Percentiles rank a stretch among this genome's conserved stretches.
Evolutionary conservation across 1,140 invertebrate genomes (phyloP).

Genomic region (Schlechtendalia chinensis): DNA sequence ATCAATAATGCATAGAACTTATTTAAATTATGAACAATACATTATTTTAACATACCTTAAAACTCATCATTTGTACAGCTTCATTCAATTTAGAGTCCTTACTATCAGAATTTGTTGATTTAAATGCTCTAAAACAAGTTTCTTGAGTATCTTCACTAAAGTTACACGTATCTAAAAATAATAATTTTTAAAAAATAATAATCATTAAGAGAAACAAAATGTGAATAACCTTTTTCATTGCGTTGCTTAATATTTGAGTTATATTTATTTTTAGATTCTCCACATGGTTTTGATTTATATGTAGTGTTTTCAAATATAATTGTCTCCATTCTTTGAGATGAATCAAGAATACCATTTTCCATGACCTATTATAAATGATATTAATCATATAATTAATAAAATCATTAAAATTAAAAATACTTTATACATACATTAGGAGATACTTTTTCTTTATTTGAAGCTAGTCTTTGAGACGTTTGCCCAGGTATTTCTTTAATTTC

Average conservation of each 20-base stretch:
- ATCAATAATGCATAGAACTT: neutral
- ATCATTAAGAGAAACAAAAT: neutral
- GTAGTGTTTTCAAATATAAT: slow-evolving; percentile 92
- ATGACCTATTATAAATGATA: slow-evolving; percentile 55
- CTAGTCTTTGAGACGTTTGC: neutral
- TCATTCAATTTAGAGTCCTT: slow-evolving; percentile 59
- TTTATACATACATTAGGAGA: slow-evolving; percentile 12
- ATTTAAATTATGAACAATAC: neutral
- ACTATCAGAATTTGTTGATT: slow-evolving; percentile 63
- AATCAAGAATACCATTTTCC: slow-evolving; percentile 68
- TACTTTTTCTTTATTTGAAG: slow-evolving; percentile 26
- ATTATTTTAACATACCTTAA: slow-evolving; percentile 53
- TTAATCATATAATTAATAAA: too few species aligned
- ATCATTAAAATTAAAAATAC: neutral
- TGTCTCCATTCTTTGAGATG: slow-evolving; percentile 77
- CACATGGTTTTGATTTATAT: slow-evolving; percentile 68
- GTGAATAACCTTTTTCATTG: slow-evolving; percentile 57
- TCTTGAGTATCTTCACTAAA: slow-evolving; percentile 54
- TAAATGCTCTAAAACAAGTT: slow-evolving; percentile 62
- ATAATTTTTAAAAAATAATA: neutral
- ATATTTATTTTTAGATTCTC: slow-evolving; percentile 59
- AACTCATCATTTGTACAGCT: slow-evolving; percentile 63
- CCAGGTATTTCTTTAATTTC: slow-evolving; percentile 39
- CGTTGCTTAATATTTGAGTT: slow-evolving; percentile 58
- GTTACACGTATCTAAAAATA: slow-evolving; percentile 53